Conservation (phyloP, 2,797 vertebrate genomes). For the Rhincodon typus region DNA sequence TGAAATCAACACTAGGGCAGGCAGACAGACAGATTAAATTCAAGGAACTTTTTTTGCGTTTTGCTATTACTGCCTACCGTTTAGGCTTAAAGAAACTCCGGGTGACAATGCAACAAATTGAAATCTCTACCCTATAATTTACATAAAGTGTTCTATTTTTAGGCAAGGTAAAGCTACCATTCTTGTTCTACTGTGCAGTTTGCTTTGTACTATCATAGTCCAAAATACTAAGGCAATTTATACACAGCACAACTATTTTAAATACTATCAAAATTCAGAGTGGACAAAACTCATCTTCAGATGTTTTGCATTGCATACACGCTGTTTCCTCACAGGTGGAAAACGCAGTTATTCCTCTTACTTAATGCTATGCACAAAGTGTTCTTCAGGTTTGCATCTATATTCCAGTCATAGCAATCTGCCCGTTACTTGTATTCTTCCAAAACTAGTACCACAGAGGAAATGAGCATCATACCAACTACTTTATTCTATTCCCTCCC, state of each 20-base stretch:
- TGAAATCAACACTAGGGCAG: slow-evolving; percentile 72
- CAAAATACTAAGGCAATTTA: not conserved
- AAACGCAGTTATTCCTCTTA: not conserved
- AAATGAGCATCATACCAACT: not conserved
- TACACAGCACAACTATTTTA: not conserved
- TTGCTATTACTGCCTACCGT: not conserved
- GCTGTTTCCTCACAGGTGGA: too few species aligned
- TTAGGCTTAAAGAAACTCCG: not conserved
- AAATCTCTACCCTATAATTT: not conserved
- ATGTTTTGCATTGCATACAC: too few species aligned
- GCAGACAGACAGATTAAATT: slow-evolving; percentile 39
- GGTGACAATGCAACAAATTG: not conserved
- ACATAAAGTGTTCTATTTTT: not conserved
- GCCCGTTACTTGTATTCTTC: not conserved
- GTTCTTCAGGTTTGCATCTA: not conserved
- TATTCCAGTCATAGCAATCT: not conserved
- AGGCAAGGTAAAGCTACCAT: not conserved
- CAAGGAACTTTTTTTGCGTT: too few species aligned
- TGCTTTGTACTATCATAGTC: not conserved
- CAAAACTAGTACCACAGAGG: not conserved
- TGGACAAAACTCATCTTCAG: not conserved
- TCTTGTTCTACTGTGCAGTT: not conserved
- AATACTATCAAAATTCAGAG: not conserved
- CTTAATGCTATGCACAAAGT: not conserved
- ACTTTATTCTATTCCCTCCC: not conserved